Evolutionary conservation across 2,113 vertebrate genomes (phyloP).

Genomic region (Ranitomeya variabilis): DNA sequence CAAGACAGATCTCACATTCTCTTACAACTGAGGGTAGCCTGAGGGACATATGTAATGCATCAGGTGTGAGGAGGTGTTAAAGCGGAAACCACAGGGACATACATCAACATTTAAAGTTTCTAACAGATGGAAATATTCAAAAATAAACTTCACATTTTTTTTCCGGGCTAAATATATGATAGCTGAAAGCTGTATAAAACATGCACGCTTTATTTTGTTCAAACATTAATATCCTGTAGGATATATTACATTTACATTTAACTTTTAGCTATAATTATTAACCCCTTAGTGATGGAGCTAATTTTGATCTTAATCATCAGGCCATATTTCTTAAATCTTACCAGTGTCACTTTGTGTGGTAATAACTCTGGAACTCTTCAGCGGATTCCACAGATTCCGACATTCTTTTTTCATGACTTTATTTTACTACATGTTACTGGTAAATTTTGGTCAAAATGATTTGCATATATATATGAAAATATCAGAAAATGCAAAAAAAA

Average conservation of each 20-base stretch:
- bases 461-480: no score
- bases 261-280: neutral
- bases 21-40: slow-evolving; percentile 64
- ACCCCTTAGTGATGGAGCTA: neutral
- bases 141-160: slow-evolving; percentile 56
- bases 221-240: neutral
- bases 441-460: no score
- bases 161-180: neutral
- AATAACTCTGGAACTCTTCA: no score
- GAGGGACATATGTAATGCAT: slow-evolving; percentile 61
- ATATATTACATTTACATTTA: neutral
- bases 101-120: slow-evolving; percentile 61
- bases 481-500: no score
- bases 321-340: no score
- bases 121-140: slow-evolving; percentile 64
- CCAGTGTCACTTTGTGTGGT: no score
- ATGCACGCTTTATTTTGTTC: neutral
- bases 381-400: no score
- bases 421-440: no score
- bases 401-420: no score
- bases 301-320: no score
- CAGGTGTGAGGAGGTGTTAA: slow-evolving; percentile 67
- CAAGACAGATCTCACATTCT: slow-evolving; percentile 70
- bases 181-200: neutral
- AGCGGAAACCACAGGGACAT: slow-evolving; percentile 66